phyloP scores from a whole-genome alignment of 2,797 vertebrate species.

The Buphagus erythrorhynchus region DNA sequence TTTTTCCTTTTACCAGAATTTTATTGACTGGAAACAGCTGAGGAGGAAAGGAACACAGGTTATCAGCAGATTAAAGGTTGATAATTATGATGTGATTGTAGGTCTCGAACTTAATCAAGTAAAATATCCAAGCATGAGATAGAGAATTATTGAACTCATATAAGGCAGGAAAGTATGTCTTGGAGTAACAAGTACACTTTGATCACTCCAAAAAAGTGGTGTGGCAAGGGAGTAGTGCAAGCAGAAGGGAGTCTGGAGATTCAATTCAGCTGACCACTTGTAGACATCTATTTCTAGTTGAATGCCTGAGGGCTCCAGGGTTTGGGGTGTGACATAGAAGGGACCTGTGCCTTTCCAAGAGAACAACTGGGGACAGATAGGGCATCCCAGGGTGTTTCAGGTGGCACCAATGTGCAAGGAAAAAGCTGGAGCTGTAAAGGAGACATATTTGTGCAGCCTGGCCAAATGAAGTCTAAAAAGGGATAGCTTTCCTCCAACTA shows the following conservation, averaged over 20 bases:
- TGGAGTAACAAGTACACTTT: not conserved
- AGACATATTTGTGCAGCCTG: not conserved
- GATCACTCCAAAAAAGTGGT: not conserved
- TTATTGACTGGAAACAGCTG: not conserved
- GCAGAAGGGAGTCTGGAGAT: not conserved
- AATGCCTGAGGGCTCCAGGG: not conserved
- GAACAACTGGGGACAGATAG: not conserved
- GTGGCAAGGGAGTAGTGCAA: not conserved
- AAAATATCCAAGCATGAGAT: not conserved
- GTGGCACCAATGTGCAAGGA: not conserved
- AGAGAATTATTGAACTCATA: not conserved
- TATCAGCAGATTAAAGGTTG: not conserved
- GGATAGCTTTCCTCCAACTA: not conserved
- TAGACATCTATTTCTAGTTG: not conserved
- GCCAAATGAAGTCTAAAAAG: not conserved
- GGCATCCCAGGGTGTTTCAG: not conserved
- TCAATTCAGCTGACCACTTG: not conserved
- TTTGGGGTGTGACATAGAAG: not conserved
- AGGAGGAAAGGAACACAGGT: not conserved
- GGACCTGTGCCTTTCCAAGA: not conserved
- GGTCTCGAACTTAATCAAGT: not conserved
- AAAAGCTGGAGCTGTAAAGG: not conserved
- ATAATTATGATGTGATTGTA: not conserved
- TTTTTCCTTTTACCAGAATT: not conserved
- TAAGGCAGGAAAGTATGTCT: not conserved